Conservation (phyloP, 2,797 vertebrate genomes). For the Sebastes taczanowskii region DNA sequence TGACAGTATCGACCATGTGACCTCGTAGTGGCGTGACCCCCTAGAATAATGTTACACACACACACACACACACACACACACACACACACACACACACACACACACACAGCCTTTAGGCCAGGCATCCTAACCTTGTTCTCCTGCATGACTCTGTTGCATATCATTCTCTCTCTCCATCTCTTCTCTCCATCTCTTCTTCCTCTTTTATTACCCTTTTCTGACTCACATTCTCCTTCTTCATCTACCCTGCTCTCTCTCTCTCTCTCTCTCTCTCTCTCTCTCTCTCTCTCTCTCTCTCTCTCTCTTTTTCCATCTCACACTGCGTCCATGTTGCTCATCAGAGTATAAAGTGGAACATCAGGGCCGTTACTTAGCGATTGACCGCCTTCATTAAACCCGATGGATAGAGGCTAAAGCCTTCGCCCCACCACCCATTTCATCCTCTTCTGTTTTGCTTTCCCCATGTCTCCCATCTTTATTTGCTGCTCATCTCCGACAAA, state of each 20-base stretch:
- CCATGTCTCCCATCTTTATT: conserved; percentile 55
- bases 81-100: conserved; percentile 1
- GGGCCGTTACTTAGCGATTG: conserved; percentile 44
- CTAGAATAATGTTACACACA: background rate
- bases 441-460: conserved; percentile 49
- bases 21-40: background rate
- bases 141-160: conserved; percentile 54
- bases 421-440: conserved; percentile 55
- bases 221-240: too few species aligned
- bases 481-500: conserved; percentile 62
- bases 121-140: conserved; percentile 30
- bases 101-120: conserved; percentile 1
- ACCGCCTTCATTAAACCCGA: conserved; percentile 56
- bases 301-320: conserved; percentile 11
- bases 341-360: conserved; percentile 43
- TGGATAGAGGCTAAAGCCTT: conserved; percentile 48
- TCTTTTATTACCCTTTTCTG: too few species aligned
- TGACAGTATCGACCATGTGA: background rate
- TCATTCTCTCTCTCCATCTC: background rate
- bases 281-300: background rate
- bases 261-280: too few species aligned
- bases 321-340: conserved; percentile 37
- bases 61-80: conserved; percentile 11
- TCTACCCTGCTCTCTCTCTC: background rate
- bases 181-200: conserved; percentile 5